Base-by-base conservation (phyloP, 2,888 invertebrate genomes). In the Diploptera punctata region DNA sequence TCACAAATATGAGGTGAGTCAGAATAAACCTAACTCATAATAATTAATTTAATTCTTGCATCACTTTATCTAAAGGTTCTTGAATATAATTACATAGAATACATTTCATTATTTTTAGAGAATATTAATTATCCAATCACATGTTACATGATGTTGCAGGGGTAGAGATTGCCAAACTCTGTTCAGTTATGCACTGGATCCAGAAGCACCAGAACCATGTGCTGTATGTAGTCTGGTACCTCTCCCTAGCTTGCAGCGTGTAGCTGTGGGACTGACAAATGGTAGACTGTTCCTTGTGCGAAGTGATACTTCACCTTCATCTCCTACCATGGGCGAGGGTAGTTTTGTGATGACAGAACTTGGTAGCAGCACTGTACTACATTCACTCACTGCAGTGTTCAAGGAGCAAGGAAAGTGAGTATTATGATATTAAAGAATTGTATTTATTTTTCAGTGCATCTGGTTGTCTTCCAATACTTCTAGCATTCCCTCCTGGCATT, bases 221-320 rank as follows among this genome's bases (percentile, higher is more conserved):
- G 87, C 90, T 44, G 89, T 95, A 29, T 86, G 91, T 13, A 88
- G 90, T 38, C 82, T 95, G 75, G 86, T 90, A 54, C 87, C 90
- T 77, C 85, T 95, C 75, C 87, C 19, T 82, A 84, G 33, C 84
- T 93, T 75, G 88, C 88, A 75, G 47, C 85, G 93, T 43, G 94
- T 95, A n/a, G 95, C 93, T 2, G 90, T 94, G 9, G 93, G 94
- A 0, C 83, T 95, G 43, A 88, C 89, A 24, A 93, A 92, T 80
- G 95, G 95, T 77, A 77, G 93, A 62, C 81, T 93, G 68, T 93
- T 93, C 84, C 82, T 94, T 57, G 89, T 93, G 75, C 87, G 89
- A 76, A 88, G 89, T 0, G 87, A 87, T 69, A 85, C 87, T 31
- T 82, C 87, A 70, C 90, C 84, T 77, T 82, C 84, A 31, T 87